Evolutionary conservation across 2,797 vertebrate genomes (phyloP).

Genomic region (Cheirogaleus major): DNA sequence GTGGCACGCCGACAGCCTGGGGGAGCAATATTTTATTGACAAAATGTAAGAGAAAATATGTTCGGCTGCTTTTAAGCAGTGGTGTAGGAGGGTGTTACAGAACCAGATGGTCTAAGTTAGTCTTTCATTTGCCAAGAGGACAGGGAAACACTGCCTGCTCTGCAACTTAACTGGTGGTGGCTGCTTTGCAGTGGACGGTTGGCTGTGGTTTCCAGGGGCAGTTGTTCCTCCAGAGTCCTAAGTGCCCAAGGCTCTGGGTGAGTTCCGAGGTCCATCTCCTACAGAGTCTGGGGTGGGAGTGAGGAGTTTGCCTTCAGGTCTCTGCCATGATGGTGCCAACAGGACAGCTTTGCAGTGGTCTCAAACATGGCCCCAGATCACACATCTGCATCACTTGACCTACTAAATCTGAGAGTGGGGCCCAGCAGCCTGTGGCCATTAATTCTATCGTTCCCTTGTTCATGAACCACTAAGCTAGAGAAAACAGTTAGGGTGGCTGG

Average conservation of each 20-base stretch:
- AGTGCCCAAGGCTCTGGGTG: background rate
- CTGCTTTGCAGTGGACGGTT: background rate
- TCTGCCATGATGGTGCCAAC: background rate
- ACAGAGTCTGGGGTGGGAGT: accelerated
- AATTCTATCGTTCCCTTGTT: background rate
- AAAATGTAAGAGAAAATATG: conserved; percentile 57
- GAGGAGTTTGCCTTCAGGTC: background rate
- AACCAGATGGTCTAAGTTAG: conserved; percentile 73
- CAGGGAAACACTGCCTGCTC: background rate
- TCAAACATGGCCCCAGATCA: background rate
- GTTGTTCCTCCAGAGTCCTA: background rate
- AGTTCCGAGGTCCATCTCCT: background rate
- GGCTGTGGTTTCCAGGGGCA: background rate
- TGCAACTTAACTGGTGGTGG: background rate
- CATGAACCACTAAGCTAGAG: background rate
- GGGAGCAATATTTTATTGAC: conserved; percentile 67
- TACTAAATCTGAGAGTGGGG: background rate
- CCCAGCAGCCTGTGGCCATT: too few relatives aligned
- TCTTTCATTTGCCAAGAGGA: conserved; percentile 70
- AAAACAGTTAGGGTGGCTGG: background rate
- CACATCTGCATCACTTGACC: background rate
- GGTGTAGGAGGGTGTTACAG: conserved; percentile 71
- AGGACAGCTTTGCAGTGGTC: background rate
- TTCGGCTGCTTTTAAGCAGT: conserved; percentile 46
- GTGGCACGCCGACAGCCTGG: background rate